These are phyloP conservation scores for Mus pahari DNA, from an alignment of 2,113 vertebrate species.

Conservation along the genomic window DNA sequence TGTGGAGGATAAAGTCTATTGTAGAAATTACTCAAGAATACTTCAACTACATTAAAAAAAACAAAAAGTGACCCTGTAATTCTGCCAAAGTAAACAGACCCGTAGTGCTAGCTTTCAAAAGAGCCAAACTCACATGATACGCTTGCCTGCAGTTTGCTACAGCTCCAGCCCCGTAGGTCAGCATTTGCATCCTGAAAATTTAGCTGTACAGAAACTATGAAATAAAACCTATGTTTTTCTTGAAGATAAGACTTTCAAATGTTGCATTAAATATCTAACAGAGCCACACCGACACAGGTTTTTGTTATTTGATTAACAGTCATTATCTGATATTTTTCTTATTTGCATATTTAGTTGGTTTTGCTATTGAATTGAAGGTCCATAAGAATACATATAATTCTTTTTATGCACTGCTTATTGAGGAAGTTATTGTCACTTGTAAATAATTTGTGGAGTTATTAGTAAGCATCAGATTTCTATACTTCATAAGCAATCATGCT, in stretches of 20 bases:
- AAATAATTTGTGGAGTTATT: conserved; percentile 39
- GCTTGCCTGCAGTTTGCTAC: conserved; percentile 26
- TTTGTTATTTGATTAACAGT: conserved; percentile 36
- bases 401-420: conserved; percentile 8
- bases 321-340: conserved; percentile 37
- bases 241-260: conserved; percentile 32
- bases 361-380: conserved; percentile 15
- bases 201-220: neutral
- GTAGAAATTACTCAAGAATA: conserved; percentile 86
- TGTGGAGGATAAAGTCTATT: conserved; percentile 83
- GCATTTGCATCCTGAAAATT: conserved; percentile 41
- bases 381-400: neutral
- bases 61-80: conserved; percentile 75
- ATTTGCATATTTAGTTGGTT: conserved; percentile 40
- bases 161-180: conserved; percentile 53
- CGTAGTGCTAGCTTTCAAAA: conserved; percentile 55
- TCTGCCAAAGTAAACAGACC: conserved; percentile 84
- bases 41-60: conserved; percentile 84
- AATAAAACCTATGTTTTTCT: neutral
- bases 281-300: neutral
- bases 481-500: neutral
- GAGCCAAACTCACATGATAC: conserved; percentile 66
- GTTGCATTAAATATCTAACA: neutral
- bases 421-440: neutral
- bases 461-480: conserved; percentile 26